Evolutionary conservation across 2,797 vertebrate genomes (phyloP).

Genomic region (Gymnothorax reevesii): DNA sequence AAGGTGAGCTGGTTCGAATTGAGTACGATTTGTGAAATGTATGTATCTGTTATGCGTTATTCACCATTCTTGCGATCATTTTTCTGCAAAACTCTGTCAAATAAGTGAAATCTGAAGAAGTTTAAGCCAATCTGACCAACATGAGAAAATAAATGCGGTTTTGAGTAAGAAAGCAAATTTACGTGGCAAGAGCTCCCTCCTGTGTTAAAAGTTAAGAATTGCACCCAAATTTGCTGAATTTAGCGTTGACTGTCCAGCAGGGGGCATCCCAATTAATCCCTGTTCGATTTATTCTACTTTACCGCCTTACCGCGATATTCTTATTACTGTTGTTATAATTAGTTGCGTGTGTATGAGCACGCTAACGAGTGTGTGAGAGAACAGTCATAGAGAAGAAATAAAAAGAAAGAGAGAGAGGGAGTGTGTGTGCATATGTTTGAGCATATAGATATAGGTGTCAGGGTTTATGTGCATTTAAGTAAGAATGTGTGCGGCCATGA

Average conservation of each 20-base stretch:
- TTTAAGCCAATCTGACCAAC: neutral
- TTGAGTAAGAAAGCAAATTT: neutral
- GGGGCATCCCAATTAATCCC: neutral
- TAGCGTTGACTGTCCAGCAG: neutral
- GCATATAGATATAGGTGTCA: neutral
- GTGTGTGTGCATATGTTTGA: neutral
- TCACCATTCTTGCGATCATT: neutral
- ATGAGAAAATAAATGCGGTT: neutral
- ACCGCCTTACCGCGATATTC: neutral
- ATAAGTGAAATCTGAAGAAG: neutral
- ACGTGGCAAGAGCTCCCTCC: neutral
- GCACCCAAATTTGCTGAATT: neutral
- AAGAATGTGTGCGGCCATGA: neutral
- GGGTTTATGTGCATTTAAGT: neutral
- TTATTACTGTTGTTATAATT: neutral
- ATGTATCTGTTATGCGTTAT: too few relatives aligned
- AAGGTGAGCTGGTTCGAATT: neutral
- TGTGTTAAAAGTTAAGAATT: neutral
- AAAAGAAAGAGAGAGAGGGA: neutral
- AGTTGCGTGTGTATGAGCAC: neutral
- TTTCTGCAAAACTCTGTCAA: neutral
- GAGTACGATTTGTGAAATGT: too few relatives aligned
- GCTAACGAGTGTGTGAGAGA: neutral
- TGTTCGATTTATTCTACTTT: neutral
- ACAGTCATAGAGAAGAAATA: neutral